These are phyloP conservation scores for Parazoanthus atlanticus DNA, from an alignment of 92 coral and sea anemone genomes.

Conservation along the genomic window DNA sequence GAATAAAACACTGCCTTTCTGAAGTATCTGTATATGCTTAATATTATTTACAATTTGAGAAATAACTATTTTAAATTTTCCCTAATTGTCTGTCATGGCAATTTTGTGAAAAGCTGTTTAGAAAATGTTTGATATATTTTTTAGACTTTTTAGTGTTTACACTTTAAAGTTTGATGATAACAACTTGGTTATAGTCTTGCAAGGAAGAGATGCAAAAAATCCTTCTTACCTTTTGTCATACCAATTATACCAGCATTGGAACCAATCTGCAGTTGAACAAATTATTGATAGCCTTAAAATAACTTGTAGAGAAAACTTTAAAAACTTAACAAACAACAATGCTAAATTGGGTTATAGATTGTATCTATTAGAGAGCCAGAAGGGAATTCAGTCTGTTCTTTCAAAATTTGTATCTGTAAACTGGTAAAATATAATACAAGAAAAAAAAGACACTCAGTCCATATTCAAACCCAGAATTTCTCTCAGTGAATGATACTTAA, in stretches of 20 bases:
- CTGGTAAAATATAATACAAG: neutral
- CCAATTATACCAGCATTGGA: conserved; percentile 99
- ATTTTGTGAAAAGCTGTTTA: neutral
- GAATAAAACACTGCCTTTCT: neutral
- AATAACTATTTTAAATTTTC: no score
- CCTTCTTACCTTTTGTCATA: conserved; percentile 90
- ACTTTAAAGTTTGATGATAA: no score
- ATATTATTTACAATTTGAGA: neutral
- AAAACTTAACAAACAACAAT: neutral
- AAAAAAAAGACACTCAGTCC: neutral
- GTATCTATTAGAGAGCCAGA: no score
- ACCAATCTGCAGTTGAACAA: conserved; percentile 72
- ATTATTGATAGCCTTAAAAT: neutral
- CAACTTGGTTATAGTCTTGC: neutral
- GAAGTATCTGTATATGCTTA: no score
- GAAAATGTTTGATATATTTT: neutral
- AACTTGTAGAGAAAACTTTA: neutral
- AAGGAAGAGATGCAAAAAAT: neutral
- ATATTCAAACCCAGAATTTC: no score
- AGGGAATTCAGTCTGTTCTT: neutral
- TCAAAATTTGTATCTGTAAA: neutral
- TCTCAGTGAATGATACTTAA: neutral
- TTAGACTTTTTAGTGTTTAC: neutral
- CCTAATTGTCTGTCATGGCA: neutral
- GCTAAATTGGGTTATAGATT: no score